Conservation (phyloP, 2,797 vertebrate species). For the Merluccius polli region DNA sequence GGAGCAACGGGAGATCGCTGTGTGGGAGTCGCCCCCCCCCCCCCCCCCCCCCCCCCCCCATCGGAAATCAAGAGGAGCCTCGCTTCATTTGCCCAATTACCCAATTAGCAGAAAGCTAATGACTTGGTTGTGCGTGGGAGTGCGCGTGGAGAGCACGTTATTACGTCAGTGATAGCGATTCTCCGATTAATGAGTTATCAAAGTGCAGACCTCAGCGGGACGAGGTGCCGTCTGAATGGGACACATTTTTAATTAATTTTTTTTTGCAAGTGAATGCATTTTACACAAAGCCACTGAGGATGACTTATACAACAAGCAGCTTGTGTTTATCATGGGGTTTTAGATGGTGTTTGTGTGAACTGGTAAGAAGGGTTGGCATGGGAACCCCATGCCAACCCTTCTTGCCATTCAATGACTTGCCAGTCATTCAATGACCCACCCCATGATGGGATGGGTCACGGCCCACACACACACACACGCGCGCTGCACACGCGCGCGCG, state of each 20-base stretch:
- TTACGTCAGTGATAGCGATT: constrained; percentile 71
- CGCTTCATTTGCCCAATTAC: constrained; percentile 77
- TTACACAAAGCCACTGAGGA: no score
- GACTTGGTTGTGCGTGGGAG: constrained; percentile 68
- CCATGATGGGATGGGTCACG: no score
- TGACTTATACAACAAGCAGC: background rate
- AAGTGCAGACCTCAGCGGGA: constrained; percentile 58
- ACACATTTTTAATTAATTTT: background rate
- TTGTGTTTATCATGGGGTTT: background rate
- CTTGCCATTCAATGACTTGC: no score
- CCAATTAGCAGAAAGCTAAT: constrained; percentile 79
- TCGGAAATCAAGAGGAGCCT: constrained; percentile 65
- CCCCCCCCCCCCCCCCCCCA: constrained; percentile 42
- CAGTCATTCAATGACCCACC: no score
- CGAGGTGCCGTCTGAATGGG: constrained; percentile 32
- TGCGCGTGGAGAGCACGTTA: constrained; percentile 65
- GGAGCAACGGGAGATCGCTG: constrained; percentile 42
- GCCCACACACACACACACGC: no score
- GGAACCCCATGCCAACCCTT: no score
- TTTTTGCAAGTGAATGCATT: background rate
- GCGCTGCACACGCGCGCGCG: no score
- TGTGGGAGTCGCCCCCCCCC: constrained; percentile 46
- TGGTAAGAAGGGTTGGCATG: background rate
- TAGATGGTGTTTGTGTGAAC: background rate
- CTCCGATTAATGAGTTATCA: constrained; percentile 72